phyloP scores from a whole-genome alignment of 2,113 vertebrate species.

The Bujurquina vittata region DNA sequence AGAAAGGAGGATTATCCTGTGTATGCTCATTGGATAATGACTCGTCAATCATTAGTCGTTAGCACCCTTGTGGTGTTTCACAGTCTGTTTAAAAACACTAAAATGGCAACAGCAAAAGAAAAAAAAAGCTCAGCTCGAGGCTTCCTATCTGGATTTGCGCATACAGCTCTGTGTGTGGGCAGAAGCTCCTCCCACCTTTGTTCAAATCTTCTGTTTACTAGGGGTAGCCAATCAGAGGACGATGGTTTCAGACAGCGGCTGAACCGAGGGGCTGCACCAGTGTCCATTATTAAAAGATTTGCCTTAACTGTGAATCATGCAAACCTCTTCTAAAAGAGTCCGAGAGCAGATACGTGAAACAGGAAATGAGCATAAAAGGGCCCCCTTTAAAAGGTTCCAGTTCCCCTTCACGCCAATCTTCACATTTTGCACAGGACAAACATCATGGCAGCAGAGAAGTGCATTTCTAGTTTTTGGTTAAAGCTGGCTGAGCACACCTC shows the following conservation, averaged over 20 bases:
- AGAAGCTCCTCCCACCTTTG: not conserved
- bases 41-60: not conserved
- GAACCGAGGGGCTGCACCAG: not conserved
- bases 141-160: not conserved
- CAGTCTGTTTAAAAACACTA: not conserved
- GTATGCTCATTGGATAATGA: not conserved
- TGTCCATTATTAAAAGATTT: not conserved
- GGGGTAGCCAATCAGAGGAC: not conserved
- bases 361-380: not conserved
- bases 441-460: constrained; percentile 45
- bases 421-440: constrained; percentile 18
- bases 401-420: not conserved
- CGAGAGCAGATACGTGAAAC: not conserved
- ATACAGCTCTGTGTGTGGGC: not conserved
- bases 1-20: not conserved
- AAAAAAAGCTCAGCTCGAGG: not conserved
- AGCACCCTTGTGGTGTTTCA: not conserved
- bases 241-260: not conserved
- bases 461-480: constrained; percentile 56
- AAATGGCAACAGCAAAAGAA: not conserved
- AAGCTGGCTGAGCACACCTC: not conserved
- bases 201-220: not conserved
- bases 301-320: not conserved
- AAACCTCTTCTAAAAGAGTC: not conserved
- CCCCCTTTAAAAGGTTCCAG: not conserved